These are phyloP conservation scores for Notolabrus celidotus DNA, from an alignment of 2,797 vertebrate genomes.

Conservation along the genomic window DNA sequence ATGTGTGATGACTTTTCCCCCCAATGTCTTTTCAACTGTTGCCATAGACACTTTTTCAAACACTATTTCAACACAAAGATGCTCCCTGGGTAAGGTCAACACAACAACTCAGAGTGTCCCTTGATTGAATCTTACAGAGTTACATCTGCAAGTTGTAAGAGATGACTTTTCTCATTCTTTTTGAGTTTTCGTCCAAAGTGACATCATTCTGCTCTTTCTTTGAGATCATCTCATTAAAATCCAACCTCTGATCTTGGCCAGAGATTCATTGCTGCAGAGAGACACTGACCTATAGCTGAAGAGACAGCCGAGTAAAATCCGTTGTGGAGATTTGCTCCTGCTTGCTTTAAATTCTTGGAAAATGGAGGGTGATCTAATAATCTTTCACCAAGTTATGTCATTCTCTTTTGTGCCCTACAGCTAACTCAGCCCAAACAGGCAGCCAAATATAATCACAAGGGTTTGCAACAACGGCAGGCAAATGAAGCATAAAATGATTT, in stretches of 20 bases:
- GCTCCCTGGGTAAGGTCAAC: neutral
- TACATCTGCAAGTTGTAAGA: slow-evolving; percentile 6
- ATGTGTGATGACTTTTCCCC: no score
- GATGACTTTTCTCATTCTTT: slow-evolving; percentile 14
- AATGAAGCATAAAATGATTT: slow-evolving; percentile 40
- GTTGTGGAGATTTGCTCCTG: slow-evolving; percentile 5
- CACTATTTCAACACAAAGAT: no score
- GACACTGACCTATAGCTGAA: slow-evolving; percentile 25
- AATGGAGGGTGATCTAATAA: slow-evolving; percentile 23
- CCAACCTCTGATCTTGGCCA: slow-evolving; percentile 23
- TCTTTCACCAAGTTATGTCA: slow-evolving; percentile 32
- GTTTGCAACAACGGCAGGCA: slow-evolving; percentile 34
- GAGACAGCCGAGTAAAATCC: slow-evolving; percentile 15
- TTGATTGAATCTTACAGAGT: slow-evolving; percentile 10
- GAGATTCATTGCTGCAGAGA: neutral
- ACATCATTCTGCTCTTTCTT: neutral
- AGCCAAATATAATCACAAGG: slow-evolving; percentile 28
- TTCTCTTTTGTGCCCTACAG: slow-evolving; percentile 3
- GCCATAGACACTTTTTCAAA: no score
- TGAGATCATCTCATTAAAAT: slow-evolving; percentile 43
- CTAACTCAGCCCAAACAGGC: slow-evolving; percentile 14
- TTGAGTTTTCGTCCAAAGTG: neutral
- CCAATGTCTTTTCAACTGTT: no score
- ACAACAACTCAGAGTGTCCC: neutral
- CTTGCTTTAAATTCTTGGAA: slow-evolving; percentile 12